Evolutionary conservation across 2,888 invertebrate species (phyloP).

Genomic region (Tetanocera ferruginea): DNA sequence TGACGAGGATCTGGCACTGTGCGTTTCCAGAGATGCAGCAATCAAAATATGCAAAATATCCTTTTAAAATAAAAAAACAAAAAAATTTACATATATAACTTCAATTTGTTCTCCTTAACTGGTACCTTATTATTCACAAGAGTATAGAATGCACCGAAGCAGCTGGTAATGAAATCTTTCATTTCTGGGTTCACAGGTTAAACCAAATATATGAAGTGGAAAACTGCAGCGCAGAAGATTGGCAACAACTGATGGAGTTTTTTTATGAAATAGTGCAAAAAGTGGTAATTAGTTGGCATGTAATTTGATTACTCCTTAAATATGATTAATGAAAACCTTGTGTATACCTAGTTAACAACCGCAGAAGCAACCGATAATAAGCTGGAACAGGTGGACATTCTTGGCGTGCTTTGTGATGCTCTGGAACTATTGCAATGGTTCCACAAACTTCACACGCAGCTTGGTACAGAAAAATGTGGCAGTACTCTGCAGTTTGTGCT

Average conservation of each 20-base stretch:
- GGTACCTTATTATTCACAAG: constrained; percentile 35
- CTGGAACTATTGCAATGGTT: constrained; percentile 41
- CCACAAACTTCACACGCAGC: constrained; percentile 5
- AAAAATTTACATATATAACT: too few relatives aligned
- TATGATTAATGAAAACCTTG: background rate
- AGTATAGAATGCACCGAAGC: background rate
- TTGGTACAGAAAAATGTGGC: constrained; percentile 21
- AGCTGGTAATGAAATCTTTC: constrained; percentile 32
- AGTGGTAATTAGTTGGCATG: background rate
- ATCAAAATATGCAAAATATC: constrained; percentile 71
- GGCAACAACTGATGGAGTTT: constrained; percentile 34
- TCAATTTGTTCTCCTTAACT: constrained; percentile 62
- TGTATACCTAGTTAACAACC: background rate
- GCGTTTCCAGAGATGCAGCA: constrained; percentile 73
- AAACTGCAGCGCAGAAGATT: constrained; percentile 28
- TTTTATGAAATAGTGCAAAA: constrained; percentile 35
- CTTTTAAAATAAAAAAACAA: constrained; percentile 68
- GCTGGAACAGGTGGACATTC: background rate
- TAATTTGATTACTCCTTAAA: background rate
- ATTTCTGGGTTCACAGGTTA: constrained; percentile 43
- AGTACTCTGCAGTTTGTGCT: constrained; percentile 33
- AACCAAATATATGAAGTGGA: constrained; percentile 36
- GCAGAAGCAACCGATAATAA: background rate
- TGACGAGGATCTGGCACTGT: constrained; percentile 75
- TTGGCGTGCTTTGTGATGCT: constrained; percentile 31